Evolutionary conservation across 2,797 vertebrate species (phyloP).

Genomic region (Brachymystax lenok): DNA sequence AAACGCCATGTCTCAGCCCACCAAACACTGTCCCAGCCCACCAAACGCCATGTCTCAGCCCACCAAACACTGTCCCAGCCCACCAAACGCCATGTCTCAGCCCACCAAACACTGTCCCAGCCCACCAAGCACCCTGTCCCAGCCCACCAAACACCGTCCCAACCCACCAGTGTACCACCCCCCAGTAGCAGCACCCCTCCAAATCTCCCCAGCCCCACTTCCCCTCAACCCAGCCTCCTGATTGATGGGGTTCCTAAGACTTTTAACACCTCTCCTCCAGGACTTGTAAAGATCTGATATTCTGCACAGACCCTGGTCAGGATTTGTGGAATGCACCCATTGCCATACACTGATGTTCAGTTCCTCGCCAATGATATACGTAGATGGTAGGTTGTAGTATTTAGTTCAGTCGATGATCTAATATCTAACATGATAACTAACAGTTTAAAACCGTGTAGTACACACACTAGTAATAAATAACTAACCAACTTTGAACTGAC

Average conservation of each 20-base stretch:
- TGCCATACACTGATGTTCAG: neutral
- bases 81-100: too few relatives aligned
- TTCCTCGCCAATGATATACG: neutral
- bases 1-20: too few relatives aligned
- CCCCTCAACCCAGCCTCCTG: too few relatives aligned
- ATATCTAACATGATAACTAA: neutral
- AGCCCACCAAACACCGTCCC: too few relatives aligned
- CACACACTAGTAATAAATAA: conserved; percentile 8
- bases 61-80: too few relatives aligned
- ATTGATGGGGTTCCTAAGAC: neutral
- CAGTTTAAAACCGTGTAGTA: neutral
- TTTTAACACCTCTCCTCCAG: neutral
- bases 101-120: too few relatives aligned
- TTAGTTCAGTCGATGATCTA: neutral
- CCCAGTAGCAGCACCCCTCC: too few relatives aligned
- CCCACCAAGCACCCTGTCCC: too few relatives aligned
- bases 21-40: too few relatives aligned
- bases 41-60: too few relatives aligned
- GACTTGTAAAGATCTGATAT: neutral
- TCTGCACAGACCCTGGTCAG: neutral
- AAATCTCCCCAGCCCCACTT: too few relatives aligned
- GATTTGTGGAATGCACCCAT: neutral
- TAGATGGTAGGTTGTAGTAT: neutral
- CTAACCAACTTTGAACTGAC: conserved; percentile 6
- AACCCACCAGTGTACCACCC: too few relatives aligned